A percentile compares a stretch with the other conserved stretches of the same genome.
Conservation (phyloP, 23 tunicate species). For the Phallusia fumigata region DNA sequence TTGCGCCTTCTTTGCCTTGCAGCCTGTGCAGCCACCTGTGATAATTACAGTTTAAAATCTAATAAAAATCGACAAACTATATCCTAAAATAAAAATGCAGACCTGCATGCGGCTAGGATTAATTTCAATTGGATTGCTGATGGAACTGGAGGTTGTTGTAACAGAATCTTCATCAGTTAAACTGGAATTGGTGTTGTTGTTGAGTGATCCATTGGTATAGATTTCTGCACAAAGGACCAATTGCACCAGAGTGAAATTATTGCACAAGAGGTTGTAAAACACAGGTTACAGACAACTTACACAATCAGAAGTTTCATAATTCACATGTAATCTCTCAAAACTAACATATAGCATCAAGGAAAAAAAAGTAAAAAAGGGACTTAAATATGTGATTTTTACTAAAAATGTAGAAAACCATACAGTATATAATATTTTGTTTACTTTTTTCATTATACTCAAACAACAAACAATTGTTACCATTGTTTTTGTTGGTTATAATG, state of each 20-base stretch:
- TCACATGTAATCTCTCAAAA: background rate
- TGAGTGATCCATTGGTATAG: conserved; percentile 3
- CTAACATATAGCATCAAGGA: too few species aligned
- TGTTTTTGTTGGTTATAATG: conserved; percentile 3
- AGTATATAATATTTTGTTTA: too few species aligned
- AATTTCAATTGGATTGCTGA: conserved; percentile 86
- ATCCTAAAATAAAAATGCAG: background rate
- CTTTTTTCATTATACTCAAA: too few species aligned
- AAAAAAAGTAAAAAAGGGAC: too few species aligned
- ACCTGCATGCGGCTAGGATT: conserved; percentile 68
- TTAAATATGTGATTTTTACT: too few species aligned
- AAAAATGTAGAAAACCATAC: too few species aligned
- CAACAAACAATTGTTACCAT: background rate
- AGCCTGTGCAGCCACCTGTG: conserved; percentile 69
- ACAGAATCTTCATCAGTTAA: conserved; percentile 13
- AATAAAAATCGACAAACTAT: background rate
- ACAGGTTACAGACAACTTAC: background rate
- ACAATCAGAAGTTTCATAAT: background rate
- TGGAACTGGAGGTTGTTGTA: conserved; percentile 13
- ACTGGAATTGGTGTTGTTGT: conserved; percentile 22
- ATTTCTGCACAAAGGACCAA: background rate
- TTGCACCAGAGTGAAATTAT: background rate
- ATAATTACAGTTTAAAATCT: background rate
- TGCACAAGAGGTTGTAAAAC: background rate
- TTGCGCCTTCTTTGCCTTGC: conserved; percentile 87